Evolutionary conservation across 37 sponge, comb jelly and placozoan genomes (phyloP), one percentile per base, ranked within the genome.

Genomic region (Haliclona indistincta): DNA sequence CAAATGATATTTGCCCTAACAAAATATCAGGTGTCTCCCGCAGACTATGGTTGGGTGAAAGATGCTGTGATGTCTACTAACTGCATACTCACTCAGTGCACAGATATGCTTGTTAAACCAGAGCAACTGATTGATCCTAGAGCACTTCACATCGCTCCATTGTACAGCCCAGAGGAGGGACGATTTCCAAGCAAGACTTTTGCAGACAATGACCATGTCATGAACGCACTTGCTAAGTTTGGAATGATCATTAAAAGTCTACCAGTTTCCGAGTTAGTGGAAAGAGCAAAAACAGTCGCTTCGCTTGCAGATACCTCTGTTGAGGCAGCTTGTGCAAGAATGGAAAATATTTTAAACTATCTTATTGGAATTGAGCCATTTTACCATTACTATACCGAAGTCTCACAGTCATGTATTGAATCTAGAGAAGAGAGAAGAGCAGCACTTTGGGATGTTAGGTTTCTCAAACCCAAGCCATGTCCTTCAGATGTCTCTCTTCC

Each of bases 161-260:
- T 88, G 22, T 88, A 72, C 63, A 51, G 64, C 17, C 40, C 23
- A 6, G 23, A 6, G 54, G 88, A 88, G 3, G 88, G 67, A 17
- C 60, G 73, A 17, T 88, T 88, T 63, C 88, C 88, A 22, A 53
- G 42, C 3, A 49, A 70, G 13, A 28, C 19, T n/a, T 56, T 81
- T 51, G 30, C 20, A 38, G 26, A 49, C 3, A 39, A 56, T 42
- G n/a, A n/a, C n/a, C n/a, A n/a, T n/a, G n/a, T n/a, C n/a, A 28
- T 67, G 54, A 17, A 2, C 19, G 73, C 41, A 54, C 42, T 88
- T 2, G 30, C 2, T 51, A 23, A 39, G 0, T 43, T 88, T 17
- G 82, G 82, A 1, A 88, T 88, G 82, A 35, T 65, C 25, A 13
- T 44, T n/a, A 17, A 53, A n/a, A 38, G 71, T 26, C 88, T 88